Percentiles rank a stretch among this genome's conserved stretches.
Evolutionary conservation across 2,113 vertebrate species (phyloP).

Genomic region (Leucoraja erinaceus): DNA sequence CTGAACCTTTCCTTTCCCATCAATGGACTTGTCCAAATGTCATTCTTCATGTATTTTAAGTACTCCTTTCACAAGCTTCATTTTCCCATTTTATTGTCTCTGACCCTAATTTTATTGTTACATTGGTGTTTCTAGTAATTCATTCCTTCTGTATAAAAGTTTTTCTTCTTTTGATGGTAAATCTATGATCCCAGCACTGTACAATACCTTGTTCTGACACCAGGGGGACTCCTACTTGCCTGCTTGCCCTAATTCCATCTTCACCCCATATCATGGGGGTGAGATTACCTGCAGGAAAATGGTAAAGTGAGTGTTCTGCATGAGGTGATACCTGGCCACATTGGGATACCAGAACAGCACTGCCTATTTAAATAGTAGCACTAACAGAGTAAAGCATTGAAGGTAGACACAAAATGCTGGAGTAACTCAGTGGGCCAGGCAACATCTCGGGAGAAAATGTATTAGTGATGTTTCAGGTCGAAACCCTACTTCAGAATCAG

Average conservation of each 20-base stretch:
- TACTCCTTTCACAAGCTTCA: not conserved
- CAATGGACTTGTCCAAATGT: too few species aligned
- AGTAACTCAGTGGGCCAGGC: too few species aligned
- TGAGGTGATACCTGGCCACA: not conserved
- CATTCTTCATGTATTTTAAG: too few species aligned
- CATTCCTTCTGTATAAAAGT: not conserved
- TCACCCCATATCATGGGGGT: not conserved
- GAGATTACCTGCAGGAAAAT: not conserved
- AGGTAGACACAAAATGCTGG: too few species aligned
- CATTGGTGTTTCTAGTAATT: not conserved
- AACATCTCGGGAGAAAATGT: too few species aligned
- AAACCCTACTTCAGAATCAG: too few species aligned
- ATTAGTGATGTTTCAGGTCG: too few species aligned
- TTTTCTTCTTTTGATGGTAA: not conserved
- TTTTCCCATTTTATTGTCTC: not conserved
- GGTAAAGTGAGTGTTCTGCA: not conserved
- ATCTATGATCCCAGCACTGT: not conserved
- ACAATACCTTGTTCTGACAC: not conserved
- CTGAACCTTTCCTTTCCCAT: too few species aligned
- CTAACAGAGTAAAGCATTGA: not conserved
- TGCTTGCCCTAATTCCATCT: not conserved
- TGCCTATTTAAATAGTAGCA: not conserved
- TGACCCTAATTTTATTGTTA: not conserved
- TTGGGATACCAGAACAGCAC: not conserved
- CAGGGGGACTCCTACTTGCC: not conserved